These are phyloP conservation scores for Rhagonycha lutea DNA, from an alignment of 2,888 invertebrate species.

Conservation along the genomic window DNA sequence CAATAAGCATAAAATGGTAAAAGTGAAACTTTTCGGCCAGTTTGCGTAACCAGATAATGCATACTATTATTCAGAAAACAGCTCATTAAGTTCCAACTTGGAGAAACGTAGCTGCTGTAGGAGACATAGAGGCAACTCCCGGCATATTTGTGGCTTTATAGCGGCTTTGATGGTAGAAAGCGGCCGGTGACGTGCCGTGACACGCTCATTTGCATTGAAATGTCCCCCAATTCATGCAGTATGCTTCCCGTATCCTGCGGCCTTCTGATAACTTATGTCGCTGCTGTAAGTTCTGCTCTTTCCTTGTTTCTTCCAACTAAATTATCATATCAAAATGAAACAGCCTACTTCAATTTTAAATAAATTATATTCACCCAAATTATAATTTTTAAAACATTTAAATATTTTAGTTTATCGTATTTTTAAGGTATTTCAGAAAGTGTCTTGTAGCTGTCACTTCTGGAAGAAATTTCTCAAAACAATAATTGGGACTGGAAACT, in stretches of 20 bases:
- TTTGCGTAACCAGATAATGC: conserved; percentile 26
- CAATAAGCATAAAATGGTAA: conserved; percentile 7
- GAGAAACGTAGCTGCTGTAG: conserved; percentile 24
- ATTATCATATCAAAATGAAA: conserved; percentile 26
- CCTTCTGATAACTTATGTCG: conserved; percentile 37
- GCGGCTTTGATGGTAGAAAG: conserved; percentile 40
- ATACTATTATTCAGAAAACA: conserved; percentile 32
- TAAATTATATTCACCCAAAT: conserved; percentile 5
- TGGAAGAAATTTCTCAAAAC: neutral
- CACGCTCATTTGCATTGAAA: conserved; percentile 48
- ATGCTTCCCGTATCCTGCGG: conserved; percentile 38
- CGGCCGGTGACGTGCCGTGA: conserved; percentile 43
- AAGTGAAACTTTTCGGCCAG: conserved; percentile 24
- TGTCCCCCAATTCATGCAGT: conserved; percentile 45
- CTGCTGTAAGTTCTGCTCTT: conserved; percentile 17
- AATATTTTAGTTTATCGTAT: neutral
- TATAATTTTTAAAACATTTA: neutral
- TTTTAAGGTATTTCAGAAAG: neutral
- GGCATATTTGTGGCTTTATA: conserved; percentile 41
- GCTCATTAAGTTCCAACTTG: conserved; percentile 30
- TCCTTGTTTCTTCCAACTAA: conserved; percentile 22
- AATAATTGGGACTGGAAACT: neutral
- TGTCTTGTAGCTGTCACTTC: neutral
- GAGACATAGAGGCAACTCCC: conserved; percentile 32
- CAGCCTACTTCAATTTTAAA: conserved; percentile 4